Percentiles rank a stretch among this genome's conserved stretches.
These are phyloP conservation scores for Drosophila baimaii DNA, from an alignment of 1,140 invertebrate genomes.

Conservation along the genomic window DNA sequence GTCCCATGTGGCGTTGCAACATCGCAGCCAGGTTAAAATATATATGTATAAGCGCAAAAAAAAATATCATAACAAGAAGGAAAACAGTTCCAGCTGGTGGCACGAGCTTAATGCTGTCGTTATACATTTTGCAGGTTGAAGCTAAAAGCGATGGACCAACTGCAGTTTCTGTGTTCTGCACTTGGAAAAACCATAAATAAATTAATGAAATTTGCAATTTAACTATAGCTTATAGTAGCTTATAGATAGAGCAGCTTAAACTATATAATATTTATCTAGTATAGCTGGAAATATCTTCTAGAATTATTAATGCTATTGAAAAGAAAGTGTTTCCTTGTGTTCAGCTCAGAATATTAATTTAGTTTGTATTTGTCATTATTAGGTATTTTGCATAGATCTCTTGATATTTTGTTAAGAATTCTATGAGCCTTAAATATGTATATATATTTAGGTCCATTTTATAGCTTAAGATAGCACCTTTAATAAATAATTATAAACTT, in stretches of 20 bases:
- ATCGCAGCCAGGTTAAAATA: constrained; percentile 18
- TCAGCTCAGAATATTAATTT: too few species aligned
- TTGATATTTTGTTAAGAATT: too few species aligned
- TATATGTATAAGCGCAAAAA: constrained; percentile 5
- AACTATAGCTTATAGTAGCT: too few species aligned
- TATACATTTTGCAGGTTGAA: constrained; percentile 82
- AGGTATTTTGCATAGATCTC: too few species aligned
- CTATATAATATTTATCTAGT: not conserved
- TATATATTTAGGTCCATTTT: too few species aligned
- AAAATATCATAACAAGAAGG: constrained; percentile 27
- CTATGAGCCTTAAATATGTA: too few species aligned
- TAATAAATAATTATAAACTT: too few species aligned
- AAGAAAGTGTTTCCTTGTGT: too few species aligned
- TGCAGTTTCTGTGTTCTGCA: constrained; percentile 8
- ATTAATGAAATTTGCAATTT: not conserved
- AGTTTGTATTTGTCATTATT: too few species aligned
- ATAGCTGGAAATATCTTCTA: not conserved
- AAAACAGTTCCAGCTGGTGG: constrained; percentile 72
- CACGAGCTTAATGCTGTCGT: constrained; percentile 84
- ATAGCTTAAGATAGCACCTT: too few species aligned
- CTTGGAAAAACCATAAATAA: not conserved
- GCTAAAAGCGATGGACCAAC: constrained; percentile 39
- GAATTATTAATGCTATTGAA: too few species aligned
- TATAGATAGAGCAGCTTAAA: too few species aligned
- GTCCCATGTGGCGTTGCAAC: constrained; percentile 67